Conservation (phyloP, 2,113 vertebrate genomes). For the Xyrauchen texanus region DNA sequence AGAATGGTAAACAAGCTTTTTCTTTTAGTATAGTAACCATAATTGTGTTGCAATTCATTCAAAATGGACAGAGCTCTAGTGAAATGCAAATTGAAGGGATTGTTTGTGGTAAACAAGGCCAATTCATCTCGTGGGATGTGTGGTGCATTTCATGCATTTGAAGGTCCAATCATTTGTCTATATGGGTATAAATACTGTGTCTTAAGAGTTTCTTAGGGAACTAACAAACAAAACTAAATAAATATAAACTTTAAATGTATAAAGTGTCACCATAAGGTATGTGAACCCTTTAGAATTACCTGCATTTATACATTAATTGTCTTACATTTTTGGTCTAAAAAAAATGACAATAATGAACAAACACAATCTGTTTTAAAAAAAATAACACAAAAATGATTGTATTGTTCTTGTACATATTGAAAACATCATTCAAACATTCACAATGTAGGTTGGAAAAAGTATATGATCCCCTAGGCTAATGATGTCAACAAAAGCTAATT, state of each 20-base stretch:
- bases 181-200: not conserved
- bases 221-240: not conserved
- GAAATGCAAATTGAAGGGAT: constrained; percentile 27
- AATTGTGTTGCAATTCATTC: constrained; percentile 17
- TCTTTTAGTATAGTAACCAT: constrained; percentile 11
- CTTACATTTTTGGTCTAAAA: too few relatives aligned
- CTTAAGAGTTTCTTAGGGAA: not conserved
- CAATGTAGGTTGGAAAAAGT: too few relatives aligned
- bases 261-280: too few relatives aligned
- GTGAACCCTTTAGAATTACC: too few relatives aligned
- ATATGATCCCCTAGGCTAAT: too few relatives aligned
- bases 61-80: constrained; percentile 2
- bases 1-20: constrained; percentile 30
- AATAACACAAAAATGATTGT: too few relatives aligned
- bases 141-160: constrained; percentile 2
- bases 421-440: too few relatives aligned
- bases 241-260: not conserved
- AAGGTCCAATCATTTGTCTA: not conserved
- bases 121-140: constrained; percentile 21
- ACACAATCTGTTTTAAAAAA: too few relatives aligned
- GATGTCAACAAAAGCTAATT: too few relatives aligned
- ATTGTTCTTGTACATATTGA: too few relatives aligned
- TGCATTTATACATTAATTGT: too few relatives aligned
- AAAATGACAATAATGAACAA: too few relatives aligned
- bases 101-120: constrained; percentile 25